Evolutionary conservation across 2,888 invertebrate species (phyloP).

Genomic region (Cataglyphis albicans): DNA sequence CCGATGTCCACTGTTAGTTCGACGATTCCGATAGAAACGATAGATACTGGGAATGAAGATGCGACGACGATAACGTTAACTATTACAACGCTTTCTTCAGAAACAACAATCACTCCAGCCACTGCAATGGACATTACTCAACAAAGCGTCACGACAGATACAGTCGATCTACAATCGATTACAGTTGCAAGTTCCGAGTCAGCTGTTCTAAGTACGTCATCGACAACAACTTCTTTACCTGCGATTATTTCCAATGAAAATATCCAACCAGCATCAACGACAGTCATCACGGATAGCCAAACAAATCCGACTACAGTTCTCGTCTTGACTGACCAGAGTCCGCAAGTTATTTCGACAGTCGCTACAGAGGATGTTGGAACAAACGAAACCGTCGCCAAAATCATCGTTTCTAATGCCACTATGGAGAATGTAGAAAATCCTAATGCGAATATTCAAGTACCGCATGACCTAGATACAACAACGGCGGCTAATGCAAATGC

Average conservation of each 20-base stretch:
- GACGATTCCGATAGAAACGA: conserved; percentile 27
- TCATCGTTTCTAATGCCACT: not conserved
- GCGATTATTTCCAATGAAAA: conserved; percentile 3
- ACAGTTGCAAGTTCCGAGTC: not conserved
- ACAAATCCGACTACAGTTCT: not conserved
- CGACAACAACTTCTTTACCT: not conserved
- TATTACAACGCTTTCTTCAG: conserved; percentile 25
- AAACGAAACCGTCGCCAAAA: not conserved
- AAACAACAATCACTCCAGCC: conserved; percentile 19
- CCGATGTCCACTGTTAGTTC: conserved; percentile 15
- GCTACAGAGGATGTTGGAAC: not conserved
- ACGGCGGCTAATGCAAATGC: conserved; percentile 4
- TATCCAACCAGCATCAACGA: not conserved
- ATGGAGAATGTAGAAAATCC: not conserved
- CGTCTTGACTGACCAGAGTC: not conserved
- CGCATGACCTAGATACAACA: not conserved
- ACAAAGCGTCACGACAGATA: conserved; percentile 29
- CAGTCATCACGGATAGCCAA: not conserved
- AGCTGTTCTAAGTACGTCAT: not conserved
- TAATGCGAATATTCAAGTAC: not conserved
- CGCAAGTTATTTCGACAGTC: not conserved
- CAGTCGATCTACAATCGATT: conserved; percentile 5
- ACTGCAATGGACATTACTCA: conserved; percentile 12
- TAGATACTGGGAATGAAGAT: conserved; percentile 5
- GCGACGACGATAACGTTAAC: conserved; percentile 7